Evolutionary conservation across 2,797 vertebrate species (phyloP), one percentile per base, ranked within the genome.

Genomic region (Thalassophryne amazonica): DNA sequence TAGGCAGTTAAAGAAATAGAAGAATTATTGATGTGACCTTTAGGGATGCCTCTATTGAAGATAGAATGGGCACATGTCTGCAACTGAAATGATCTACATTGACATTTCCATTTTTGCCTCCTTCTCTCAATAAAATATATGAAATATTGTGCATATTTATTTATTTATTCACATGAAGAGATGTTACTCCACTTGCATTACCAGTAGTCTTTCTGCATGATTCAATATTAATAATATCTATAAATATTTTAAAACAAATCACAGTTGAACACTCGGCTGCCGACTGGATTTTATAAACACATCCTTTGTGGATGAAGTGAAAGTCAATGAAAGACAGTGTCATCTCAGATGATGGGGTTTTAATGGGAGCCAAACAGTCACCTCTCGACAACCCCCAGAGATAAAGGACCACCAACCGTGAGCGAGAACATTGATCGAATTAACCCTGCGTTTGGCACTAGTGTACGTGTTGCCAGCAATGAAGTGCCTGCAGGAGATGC

Each of bases 1-100:
- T 84, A 79, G 61, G 73, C 51, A 68, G 68, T 41, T 52, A 61
- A 67, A 57, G 68, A 80, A 85, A 79, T 69, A 38, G 73, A 59
- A 75, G 75, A 82, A 83, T 81, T 90, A 89, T 88, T 84, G 88
- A 89, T 60, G 60, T 87, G 89, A 90, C 89, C 88, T 91, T 88
- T 89, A 73, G 73, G 72, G 69, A 69, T 46, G 69, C 35, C 45
- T 72, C 65, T 39, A 41, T 61, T 57, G 71, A 55, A 62, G 65
- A 75, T 64, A 12, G 61, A 77, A 79, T 39, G 49, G 55, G 73
- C 61, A 67, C 76, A 63, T 31, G 47, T 57, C 68, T 80, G 80
- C 46, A 22, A 9, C 36, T 58, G 48, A 60, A 79, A 83, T 76
- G 42, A 71, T 85, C 61, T 49, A 62, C 57, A 78, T 64, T 70